Conservation (phyloP, 23 tunicate species). For the Phallusia fumigata region DNA sequence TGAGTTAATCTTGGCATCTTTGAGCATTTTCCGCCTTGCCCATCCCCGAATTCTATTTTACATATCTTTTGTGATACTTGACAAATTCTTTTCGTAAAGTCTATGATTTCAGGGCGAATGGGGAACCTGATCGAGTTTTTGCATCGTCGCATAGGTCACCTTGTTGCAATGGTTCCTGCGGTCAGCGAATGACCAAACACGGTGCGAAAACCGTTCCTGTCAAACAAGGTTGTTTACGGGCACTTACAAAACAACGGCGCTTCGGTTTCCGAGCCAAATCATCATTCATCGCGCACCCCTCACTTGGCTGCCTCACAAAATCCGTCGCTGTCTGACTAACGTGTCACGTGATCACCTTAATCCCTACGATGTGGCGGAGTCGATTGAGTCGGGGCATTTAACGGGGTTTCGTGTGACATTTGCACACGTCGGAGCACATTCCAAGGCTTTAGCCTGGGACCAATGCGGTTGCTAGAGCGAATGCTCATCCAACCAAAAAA, state of each 20-base stretch:
- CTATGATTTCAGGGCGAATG: no score
- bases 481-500: no score
- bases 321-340: neutral
- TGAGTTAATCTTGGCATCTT: no score
- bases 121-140: no score
- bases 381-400: neutral
- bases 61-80: no score
- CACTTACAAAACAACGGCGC: neutral
- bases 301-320: neutral
- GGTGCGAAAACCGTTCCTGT: neutral
- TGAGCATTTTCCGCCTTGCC: no score
- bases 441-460: neutral
- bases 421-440: neutral
- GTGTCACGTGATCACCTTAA: neutral
- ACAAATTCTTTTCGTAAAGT: no score
- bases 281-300: neutral
- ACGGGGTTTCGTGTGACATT: conserved; percentile 3
- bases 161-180: no score
- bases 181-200: neutral
- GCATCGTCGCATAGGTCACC: no score
- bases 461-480: no score
- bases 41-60: no score
- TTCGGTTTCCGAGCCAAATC: conserved; percentile 8
- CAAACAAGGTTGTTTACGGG: conserved; percentile 2
- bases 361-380: neutral